These are phyloP conservation scores for Bubo scandiacus DNA, from an alignment of 2,113 vertebrate genomes.

Conservation along the genomic window DNA sequence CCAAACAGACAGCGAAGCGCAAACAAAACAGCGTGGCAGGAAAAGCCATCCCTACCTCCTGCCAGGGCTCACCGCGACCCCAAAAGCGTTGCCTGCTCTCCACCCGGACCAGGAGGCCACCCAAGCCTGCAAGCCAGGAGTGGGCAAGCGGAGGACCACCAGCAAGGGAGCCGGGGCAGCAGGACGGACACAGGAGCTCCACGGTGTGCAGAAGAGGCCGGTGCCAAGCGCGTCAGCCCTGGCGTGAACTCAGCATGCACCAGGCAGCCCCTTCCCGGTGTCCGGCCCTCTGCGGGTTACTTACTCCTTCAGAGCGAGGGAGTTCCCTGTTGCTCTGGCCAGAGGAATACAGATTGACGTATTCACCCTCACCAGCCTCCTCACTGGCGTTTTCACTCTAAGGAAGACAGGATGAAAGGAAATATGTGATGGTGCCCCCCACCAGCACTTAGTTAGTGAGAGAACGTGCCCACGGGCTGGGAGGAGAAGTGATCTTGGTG, in stretches of 20 bases:
- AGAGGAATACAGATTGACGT: conserved; percentile 93
- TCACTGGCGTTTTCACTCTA: conserved; percentile 91
- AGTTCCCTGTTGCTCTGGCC: conserved; percentile 89
- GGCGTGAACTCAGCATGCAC: conserved; percentile 50
- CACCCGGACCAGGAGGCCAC: not conserved
- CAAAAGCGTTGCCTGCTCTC: not conserved
- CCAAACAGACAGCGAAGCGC: not conserved
- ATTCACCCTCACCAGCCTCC: conserved; percentile 94
- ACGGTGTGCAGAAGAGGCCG: not conserved
- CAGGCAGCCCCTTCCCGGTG: conserved; percentile 21
- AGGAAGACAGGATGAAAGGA: conserved; percentile 79
- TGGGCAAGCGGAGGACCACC: not conserved
- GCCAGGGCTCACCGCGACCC: not conserved
- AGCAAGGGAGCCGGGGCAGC: not conserved
- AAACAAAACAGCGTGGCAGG: not conserved
- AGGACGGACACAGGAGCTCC: not conserved
- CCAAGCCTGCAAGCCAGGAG: not conserved
- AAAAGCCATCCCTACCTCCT: not conserved
- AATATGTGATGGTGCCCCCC: conserved; percentile 2
- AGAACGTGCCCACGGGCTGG: not conserved
- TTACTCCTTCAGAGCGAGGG: conserved; percentile 88
- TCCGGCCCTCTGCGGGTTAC: conserved; percentile 65
- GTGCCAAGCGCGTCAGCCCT: not conserved
- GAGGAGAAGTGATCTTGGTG: not conserved
- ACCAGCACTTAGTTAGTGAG: not conserved